phyloP scores from a whole-genome alignment of 2,113 vertebrate species.

The Notechis scutatus region DNA sequence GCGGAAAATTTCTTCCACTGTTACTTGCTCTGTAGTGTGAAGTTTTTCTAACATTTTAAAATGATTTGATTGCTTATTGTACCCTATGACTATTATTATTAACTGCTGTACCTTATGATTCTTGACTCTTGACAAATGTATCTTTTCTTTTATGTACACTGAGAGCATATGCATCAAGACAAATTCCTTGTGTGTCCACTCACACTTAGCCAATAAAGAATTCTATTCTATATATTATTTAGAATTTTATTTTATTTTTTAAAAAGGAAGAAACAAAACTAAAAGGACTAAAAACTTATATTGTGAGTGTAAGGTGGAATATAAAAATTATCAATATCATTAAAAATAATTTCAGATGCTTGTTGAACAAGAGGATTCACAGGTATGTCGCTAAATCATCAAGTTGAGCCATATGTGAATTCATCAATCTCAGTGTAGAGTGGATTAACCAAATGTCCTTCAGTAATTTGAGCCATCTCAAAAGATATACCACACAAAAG shows the following conservation, averaged over 20 bases:
- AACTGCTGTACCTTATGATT: no score
- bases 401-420: background rate
- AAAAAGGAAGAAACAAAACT: background rate
- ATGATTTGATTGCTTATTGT: no score
- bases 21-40: background rate
- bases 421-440: background rate
- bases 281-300: background rate
- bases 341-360: background rate
- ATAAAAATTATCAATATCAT: background rate
- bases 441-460: background rate
- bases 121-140: no score
- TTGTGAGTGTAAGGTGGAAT: background rate
- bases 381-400: background rate
- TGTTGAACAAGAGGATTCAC: background rate
- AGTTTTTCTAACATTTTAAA: background rate
- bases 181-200: no score
- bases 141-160: no score
- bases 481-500: background rate
- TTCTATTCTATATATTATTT: background rate
- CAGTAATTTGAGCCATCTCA: background rate
- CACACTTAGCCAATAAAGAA: no score
- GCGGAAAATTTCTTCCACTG: background rate
- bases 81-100: no score
- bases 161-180: no score
- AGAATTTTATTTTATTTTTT: background rate